Evolutionary conservation across 2,113 vertebrate genomes (phyloP).

Genomic region (Nibea coibor): DNA sequence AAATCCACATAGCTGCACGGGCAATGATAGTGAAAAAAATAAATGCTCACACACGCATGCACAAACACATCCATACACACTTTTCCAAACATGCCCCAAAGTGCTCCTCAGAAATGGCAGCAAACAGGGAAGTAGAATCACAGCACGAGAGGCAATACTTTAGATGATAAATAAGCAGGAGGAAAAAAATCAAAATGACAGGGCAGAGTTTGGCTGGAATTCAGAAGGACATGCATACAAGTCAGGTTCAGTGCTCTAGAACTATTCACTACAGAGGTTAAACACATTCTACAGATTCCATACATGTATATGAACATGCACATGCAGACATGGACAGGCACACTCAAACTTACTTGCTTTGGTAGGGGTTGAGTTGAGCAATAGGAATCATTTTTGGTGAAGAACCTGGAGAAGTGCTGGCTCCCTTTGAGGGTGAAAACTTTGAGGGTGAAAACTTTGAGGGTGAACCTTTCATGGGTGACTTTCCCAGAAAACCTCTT

Average conservation of each 20-base stretch:
- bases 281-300: neutral
- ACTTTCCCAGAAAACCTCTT: constrained; percentile 77
- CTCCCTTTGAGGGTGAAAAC: constrained; percentile 6
- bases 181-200: constrained; percentile 17
- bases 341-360: constrained; percentile 83
- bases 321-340: neutral
- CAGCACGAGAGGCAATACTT: constrained; percentile 45
- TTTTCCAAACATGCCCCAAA: constrained; percentile 53
- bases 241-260: neutral
- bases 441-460: neutral
- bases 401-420: constrained; percentile 77
- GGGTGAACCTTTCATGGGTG: constrained; percentile 24
- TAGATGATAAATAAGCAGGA: constrained; percentile 40
- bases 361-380: constrained; percentile 89
- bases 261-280: neutral
- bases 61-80: constrained; percentile 16
- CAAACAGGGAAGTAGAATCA: constrained; percentile 33
- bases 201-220: neutral
- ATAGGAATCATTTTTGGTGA: constrained; percentile 86
- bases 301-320: neutral
- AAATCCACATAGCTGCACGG: constrained; percentile 16
- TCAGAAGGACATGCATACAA: neutral
- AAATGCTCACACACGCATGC: constrained; percentile 19
- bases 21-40: constrained; percentile 6
- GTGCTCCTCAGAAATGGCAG: constrained; percentile 45